Conservation (phyloP, 2,797 vertebrate genomes). For the Xerus rutilus region DNA sequence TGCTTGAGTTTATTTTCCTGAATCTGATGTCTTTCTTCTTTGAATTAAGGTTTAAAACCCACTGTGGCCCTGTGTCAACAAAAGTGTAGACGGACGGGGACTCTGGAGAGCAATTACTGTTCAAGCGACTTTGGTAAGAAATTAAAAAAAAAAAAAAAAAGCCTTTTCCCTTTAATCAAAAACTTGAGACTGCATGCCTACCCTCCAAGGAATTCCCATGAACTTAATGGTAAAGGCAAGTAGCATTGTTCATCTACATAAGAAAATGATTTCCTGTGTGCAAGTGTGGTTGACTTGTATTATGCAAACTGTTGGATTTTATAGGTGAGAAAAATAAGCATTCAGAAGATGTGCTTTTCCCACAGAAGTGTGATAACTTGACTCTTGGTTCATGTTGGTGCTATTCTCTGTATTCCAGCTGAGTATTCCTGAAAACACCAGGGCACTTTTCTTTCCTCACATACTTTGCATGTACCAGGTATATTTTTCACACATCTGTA, state of each 20-base stretch:
- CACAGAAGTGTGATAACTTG: background rate
- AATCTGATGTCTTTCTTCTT: conserved; percentile 65
- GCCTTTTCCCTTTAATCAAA: conserved; percentile 72
- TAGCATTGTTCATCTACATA: background rate
- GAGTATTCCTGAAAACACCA: background rate
- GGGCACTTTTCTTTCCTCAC: background rate
- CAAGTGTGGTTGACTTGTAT: background rate
- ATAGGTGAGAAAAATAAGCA: background rate
- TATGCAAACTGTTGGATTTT: background rate
- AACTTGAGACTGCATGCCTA: conserved; percentile 63
- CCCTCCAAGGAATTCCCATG: conserved; percentile 60
- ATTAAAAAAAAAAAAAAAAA: conserved; percentile 24
- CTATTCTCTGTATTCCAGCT: background rate
- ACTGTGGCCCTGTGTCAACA: conserved; percentile 95
- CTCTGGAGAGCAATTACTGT: conserved; percentile 96
- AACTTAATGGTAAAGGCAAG: conserved; percentile 61
- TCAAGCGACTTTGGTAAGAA: conserved; percentile 98
- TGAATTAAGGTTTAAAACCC: conserved; percentile 93
- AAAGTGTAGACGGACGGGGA: conserved; percentile 95
- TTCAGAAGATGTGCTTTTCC: background rate
- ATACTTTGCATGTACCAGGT: background rate
- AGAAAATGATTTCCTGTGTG: conserved; percentile 77
- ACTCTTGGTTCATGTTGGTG: background rate
- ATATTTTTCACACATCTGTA: conserved; percentile 56
- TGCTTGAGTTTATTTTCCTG: conserved; percentile 50